A percentile compares a stretch with the other conserved stretches of the same genome.
Evolutionary conservation across 2,888 invertebrate genomes (phyloP).

Genomic region (Troides aeacus): DNA sequence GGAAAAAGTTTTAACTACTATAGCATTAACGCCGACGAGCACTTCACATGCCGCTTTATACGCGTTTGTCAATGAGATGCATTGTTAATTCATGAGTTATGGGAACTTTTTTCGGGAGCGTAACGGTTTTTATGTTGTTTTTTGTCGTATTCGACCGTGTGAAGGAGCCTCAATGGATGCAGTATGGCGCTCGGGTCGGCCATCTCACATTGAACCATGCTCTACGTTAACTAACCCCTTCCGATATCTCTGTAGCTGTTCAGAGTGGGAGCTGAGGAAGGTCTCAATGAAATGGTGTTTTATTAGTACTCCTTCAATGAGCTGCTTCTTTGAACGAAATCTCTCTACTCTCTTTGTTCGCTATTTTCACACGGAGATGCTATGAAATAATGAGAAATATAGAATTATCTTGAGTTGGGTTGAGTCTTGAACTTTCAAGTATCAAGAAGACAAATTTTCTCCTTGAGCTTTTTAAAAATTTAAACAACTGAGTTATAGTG

Average conservation of each 20-base stretch:
- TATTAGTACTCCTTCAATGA: constrained; percentile 64
- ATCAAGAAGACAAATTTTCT: no score
- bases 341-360: constrained; percentile 60
- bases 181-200: constrained; percentile 60
- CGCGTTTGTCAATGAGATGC: constrained; percentile 66
- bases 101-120: constrained; percentile 73
- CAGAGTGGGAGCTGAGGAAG: constrained; percentile 45
- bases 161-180: constrained; percentile 75
- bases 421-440: no score
- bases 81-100: constrained; percentile 65
- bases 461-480: no score
- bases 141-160: constrained; percentile 76
- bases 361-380: constrained; percentile 62
- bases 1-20: constrained; percentile 22
- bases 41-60: constrained; percentile 24
- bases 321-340: constrained; percentile 62
- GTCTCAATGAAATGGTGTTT: constrained; percentile 46
- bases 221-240: constrained; percentile 38
- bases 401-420: no score
- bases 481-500: no score
- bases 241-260: constrained; percentile 20
- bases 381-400: constrained; percentile 26
- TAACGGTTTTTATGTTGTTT: constrained; percentile 80
- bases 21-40: constrained; percentile 35
- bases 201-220: constrained; percentile 49